Evolutionary conservation across 2,888 invertebrate genomes (phyloP).

Genomic region (Linnaemya tessellans): DNA sequence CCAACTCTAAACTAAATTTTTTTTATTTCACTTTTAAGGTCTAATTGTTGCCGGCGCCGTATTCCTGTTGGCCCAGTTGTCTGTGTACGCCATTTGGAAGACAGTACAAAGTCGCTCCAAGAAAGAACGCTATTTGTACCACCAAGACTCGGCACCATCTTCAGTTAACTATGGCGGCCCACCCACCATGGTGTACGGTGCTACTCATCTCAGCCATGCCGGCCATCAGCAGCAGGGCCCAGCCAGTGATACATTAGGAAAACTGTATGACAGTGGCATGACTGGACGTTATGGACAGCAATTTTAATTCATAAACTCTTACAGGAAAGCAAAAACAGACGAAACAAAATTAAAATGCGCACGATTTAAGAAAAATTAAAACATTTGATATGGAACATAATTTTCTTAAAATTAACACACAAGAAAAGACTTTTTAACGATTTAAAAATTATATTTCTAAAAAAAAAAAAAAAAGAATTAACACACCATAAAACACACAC

Average conservation of each 20-base stretch:
- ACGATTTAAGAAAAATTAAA: constrained; percentile 33
- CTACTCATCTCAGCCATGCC: constrained; percentile 76
- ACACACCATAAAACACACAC: constrained; percentile 41
- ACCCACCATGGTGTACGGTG: constrained; percentile 78
- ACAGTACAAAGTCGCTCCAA: constrained; percentile 81
- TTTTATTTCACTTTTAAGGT: constrained; percentile 84
- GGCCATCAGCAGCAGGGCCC: constrained; percentile 84
- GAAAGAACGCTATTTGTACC: constrained; percentile 81
- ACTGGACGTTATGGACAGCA: constrained; percentile 85
- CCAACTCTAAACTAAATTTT: neutral
- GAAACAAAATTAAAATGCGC: constrained; percentile 18
- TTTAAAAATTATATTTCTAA: constrained; percentile 28
- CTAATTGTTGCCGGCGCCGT: constrained; percentile 93
- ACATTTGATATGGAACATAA: constrained; percentile 57
- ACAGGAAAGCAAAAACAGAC: constrained; percentile 15
- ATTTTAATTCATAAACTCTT: constrained; percentile 75
- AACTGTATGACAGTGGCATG: constrained; percentile 94
- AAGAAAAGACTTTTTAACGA: constrained; percentile 62
- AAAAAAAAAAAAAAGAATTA: too few relatives aligned
- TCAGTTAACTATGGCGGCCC: constrained; percentile 78
- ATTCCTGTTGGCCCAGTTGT: constrained; percentile 93
- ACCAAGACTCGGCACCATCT: constrained; percentile 78
- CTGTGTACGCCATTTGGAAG: constrained; percentile 94
- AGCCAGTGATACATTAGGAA: constrained; percentile 89
- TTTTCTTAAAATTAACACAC: constrained; percentile 27